phyloP scores from a whole-genome alignment of 2,797 vertebrate species.

The Decapterus maruadsi region DNA sequence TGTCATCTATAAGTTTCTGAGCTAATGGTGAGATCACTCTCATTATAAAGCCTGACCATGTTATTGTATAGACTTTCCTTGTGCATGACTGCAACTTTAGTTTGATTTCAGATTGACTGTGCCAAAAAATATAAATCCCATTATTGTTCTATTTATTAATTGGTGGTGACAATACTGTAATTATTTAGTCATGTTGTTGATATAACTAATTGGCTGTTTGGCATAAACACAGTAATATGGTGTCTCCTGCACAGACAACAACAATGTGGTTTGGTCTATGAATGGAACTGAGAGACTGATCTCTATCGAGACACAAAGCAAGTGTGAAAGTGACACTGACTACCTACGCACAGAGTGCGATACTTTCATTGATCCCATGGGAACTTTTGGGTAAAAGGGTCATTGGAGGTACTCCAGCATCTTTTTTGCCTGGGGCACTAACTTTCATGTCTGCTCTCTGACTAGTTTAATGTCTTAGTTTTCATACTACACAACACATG shows the following conservation, averaged over 20 bases:
- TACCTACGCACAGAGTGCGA: background rate
- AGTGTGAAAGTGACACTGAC: constrained; percentile 50
- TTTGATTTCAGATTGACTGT: no score
- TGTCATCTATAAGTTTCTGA: no score
- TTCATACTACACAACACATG: background rate
- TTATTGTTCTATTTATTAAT: no score
- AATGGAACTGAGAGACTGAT: constrained; percentile 39
- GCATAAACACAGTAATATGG: background rate
- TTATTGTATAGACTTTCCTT: no score
- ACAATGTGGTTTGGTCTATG: background rate
- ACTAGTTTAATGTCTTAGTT: constrained; percentile 32
- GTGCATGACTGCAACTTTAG: no score
- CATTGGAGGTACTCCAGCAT: constrained; percentile 15
- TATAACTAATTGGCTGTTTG: background rate
- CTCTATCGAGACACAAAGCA: constrained; percentile 14
- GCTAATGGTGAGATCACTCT: no score
- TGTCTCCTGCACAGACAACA: constrained; percentile 34
- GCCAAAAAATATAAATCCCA: no score
- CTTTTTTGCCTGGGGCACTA: background rate
- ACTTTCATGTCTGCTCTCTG: constrained; percentile 42
- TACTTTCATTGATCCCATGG: constrained; percentile 31
- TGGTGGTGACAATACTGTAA: no score
- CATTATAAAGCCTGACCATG: no score
- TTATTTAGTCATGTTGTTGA: background rate
- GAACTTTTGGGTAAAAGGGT: constrained; percentile 29